These are phyloP conservation scores for Phenganax subtilis DNA, from an alignment of 92 coral and sea anemone genomes.

Conservation along the genomic window DNA sequence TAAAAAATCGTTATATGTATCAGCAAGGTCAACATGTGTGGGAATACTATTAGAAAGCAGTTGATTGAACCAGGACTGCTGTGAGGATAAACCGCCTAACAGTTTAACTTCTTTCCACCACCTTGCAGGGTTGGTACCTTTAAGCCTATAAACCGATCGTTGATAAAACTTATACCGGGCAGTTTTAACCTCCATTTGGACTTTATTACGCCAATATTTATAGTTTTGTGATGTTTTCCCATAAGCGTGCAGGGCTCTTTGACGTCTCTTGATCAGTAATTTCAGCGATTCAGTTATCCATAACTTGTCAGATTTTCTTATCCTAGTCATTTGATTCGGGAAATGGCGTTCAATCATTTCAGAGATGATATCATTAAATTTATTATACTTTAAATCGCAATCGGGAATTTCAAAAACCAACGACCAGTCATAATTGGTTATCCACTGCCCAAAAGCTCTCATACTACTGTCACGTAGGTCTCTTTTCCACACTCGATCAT, in stretches of 20 bases:
- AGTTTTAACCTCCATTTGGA: background rate
- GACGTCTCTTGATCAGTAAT: background rate
- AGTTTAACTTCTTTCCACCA: constrained; percentile 9
- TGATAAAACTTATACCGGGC: background rate
- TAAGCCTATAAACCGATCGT: background rate
- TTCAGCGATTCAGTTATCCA: too few species aligned
- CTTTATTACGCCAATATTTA: constrained; percentile 19
- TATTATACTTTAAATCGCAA: too few species aligned
- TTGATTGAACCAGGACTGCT: background rate
- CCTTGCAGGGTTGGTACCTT: background rate
- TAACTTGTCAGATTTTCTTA: too few species aligned
- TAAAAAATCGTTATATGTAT: background rate
- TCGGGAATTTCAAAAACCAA: too few species aligned
- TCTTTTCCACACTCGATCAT: too few species aligned
- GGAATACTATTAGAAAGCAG: background rate
- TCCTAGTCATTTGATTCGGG: too few species aligned
- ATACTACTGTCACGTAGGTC: too few species aligned
- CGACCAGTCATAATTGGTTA: too few species aligned
- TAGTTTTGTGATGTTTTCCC: background rate
- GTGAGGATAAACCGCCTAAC: background rate
- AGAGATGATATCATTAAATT: too few species aligned
- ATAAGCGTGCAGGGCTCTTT: constrained; percentile 1
- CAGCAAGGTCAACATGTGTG: background rate
- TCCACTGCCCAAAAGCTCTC: too few species aligned
- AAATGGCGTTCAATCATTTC: too few species aligned